These are phyloP conservation scores for Drosophila anceps DNA, from an alignment of 2,888 invertebrate genomes.

Conservation along the genomic window DNA sequence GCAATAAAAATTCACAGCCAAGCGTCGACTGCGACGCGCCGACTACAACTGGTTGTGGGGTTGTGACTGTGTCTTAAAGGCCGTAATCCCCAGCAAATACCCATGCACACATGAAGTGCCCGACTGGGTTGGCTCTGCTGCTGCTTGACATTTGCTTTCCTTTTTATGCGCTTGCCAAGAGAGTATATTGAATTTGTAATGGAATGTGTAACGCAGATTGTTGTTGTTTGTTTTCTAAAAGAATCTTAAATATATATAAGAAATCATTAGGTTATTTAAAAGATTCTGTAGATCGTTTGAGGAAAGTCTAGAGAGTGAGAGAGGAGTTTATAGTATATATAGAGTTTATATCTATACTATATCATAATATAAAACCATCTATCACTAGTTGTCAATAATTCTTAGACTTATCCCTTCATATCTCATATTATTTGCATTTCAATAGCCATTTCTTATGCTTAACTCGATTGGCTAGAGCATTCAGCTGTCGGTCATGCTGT, in stretches of 20 bases:
- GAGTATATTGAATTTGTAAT: neutral
- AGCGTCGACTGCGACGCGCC: slow-evolving; percentile 28
- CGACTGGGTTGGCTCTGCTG: slow-evolving; percentile 18
- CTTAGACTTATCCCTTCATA: neutral
- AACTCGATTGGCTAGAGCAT: slow-evolving; percentile 26
- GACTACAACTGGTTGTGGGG: slow-evolving; percentile 16
- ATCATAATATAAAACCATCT: too few species aligned
- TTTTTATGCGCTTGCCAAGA: slow-evolving; percentile 25
- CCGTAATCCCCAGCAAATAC: slow-evolving; percentile 45
- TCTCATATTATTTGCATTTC: neutral
- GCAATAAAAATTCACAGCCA: slow-evolving; percentile 84
- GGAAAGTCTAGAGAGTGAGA: too few species aligned
- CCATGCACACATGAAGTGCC: slow-evolving; percentile 33
- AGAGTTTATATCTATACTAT: too few species aligned
- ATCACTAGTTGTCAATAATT: too few species aligned
- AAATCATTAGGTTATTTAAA: too few species aligned
- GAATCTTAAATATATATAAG: too few species aligned
- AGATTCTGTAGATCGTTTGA: too few species aligned
- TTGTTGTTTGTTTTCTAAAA: too few species aligned
- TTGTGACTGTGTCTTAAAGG: slow-evolving; percentile 50
- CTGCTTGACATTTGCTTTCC: slow-evolving; percentile 46
- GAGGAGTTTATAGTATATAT: too few species aligned
- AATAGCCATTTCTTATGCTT: neutral
- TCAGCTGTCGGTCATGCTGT: neutral
- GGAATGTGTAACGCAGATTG: neutral